Conservation (phyloP, 2,888 invertebrate genomes). For the Euphydryas editha region DNA sequence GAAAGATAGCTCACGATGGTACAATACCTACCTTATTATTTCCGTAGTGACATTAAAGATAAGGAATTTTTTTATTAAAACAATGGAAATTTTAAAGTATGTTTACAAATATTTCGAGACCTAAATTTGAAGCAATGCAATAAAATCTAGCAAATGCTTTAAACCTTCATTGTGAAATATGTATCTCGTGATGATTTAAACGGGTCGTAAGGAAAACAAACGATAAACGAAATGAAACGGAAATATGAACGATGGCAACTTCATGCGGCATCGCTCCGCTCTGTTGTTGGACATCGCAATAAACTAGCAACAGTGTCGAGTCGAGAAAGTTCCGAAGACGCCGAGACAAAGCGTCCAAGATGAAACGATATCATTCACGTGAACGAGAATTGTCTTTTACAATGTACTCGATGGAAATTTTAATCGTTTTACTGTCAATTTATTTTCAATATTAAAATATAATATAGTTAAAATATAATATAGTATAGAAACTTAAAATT, state of each 20-base stretch:
- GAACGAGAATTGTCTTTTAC: not conserved
- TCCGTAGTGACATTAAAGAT: too few relatives aligned
- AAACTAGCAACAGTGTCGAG: slow-evolving; percentile 7
- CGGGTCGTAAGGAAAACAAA: not conserved
- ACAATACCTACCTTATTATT: too few relatives aligned
- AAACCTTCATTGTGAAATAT: not conserved
- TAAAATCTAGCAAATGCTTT: not conserved
- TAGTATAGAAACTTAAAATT: too few relatives aligned
- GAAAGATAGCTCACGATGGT: too few relatives aligned
- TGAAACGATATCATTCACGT: not conserved
- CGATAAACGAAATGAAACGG: not conserved
- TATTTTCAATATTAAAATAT: too few relatives aligned
- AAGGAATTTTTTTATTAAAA: too few relatives aligned
- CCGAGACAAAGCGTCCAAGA: slow-evolving; percentile 4
- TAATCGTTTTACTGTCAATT: not conserved
- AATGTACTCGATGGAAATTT: not conserved
- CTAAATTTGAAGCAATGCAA: not conserved
- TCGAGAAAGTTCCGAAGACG: not conserved
- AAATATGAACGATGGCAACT: slow-evolving; percentile 6
- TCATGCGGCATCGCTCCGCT: slow-evolving; percentile 7
- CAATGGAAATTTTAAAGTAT: too few relatives aligned
- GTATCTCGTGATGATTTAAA: too few relatives aligned
- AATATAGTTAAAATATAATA: too few relatives aligned
- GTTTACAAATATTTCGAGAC: too few relatives aligned
- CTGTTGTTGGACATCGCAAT: slow-evolving; percentile 9